Conservation (phyloP, 1,140 invertebrate genomes). For the Drosophila sucinea region DNA sequence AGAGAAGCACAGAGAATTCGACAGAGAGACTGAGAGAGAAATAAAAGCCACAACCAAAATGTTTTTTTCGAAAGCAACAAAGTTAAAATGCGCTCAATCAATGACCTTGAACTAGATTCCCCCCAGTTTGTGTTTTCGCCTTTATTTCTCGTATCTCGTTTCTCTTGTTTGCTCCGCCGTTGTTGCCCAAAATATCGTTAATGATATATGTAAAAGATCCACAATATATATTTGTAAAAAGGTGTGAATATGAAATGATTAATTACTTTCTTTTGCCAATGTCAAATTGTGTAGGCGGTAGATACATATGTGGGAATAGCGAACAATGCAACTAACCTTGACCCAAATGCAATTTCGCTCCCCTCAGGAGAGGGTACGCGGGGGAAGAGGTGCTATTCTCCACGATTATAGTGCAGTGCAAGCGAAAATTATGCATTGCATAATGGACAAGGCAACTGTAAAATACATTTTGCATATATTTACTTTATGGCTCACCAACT, state of each 20-base stretch:
- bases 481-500: conserved; percentile 52
- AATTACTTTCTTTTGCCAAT: conserved; percentile 58
- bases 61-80: conserved; percentile 45
- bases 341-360: conserved; percentile 57
- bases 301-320: conserved; percentile 10
- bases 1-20: conserved; percentile 5
- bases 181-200: conserved; percentile 33
- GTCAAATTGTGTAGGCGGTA: neutral
- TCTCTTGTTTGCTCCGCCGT: conserved; percentile 35
- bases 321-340: conserved; percentile 68
- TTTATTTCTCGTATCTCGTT: conserved; percentile 45
- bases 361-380: neutral
- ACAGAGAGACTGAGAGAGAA: neutral
- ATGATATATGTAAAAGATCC: conserved; percentile 42
- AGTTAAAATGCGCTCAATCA: conserved; percentile 62
- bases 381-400: neutral
- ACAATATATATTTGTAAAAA: conserved; percentile 42
- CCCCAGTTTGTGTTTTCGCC: conserved; percentile 41
- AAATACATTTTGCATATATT: conserved; percentile 48
- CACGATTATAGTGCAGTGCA: conserved; percentile 12
- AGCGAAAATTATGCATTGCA: conserved; percentile 52
- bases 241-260: conserved; percentile 51
- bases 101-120: conserved; percentile 79
- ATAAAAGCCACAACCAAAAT: conserved; percentile 13
- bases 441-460: conserved; percentile 52